These are phyloP conservation scores for Parazoanthus atlanticus DNA, from an alignment of 92 coral and sea anemone genomes.

Conservation along the genomic window DNA sequence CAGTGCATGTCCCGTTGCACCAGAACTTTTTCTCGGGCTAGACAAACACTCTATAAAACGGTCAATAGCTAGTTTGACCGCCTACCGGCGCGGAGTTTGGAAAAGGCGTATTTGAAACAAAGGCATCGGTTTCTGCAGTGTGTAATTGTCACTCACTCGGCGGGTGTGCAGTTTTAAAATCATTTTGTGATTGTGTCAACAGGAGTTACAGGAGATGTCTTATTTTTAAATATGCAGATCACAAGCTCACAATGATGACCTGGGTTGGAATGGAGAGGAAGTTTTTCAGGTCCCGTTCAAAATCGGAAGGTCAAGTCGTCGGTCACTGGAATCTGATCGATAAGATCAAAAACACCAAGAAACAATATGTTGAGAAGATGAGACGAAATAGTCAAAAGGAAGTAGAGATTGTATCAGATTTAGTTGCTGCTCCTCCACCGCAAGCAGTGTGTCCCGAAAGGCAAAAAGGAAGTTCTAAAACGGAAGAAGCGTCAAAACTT, in stretches of 20 bases:
- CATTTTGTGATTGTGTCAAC: neutral
- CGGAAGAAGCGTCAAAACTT: neutral
- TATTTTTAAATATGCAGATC: neutral
- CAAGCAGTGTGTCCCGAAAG: constrained; percentile 6
- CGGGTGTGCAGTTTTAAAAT: constrained; percentile 15
- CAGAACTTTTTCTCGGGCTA: neutral
- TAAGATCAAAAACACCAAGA: constrained; percentile 1
- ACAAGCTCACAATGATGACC: constrained; percentile 6
- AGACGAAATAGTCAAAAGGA: neutral
- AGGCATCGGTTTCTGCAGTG: neutral
- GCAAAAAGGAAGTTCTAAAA: neutral
- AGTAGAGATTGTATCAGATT: neutral
- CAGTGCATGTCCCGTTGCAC: neutral
- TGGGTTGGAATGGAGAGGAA: constrained; percentile 18
- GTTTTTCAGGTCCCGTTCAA: neutral
- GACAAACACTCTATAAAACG: neutral
- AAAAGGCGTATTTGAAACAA: neutral
- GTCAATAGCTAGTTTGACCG: neutral
- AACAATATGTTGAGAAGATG: neutral
- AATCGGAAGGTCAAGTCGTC: constrained; percentile 23
- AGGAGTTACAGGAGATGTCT: neutral
- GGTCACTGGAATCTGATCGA: constrained; percentile 4
- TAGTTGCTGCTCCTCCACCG: neutral
- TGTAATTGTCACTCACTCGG: neutral
- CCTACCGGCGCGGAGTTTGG: neutral